A percentile compares a stretch with the other conserved stretches of the same genome.
Conservation (phyloP, 2,888 invertebrate species). For the Adela reaumurella region DNA sequence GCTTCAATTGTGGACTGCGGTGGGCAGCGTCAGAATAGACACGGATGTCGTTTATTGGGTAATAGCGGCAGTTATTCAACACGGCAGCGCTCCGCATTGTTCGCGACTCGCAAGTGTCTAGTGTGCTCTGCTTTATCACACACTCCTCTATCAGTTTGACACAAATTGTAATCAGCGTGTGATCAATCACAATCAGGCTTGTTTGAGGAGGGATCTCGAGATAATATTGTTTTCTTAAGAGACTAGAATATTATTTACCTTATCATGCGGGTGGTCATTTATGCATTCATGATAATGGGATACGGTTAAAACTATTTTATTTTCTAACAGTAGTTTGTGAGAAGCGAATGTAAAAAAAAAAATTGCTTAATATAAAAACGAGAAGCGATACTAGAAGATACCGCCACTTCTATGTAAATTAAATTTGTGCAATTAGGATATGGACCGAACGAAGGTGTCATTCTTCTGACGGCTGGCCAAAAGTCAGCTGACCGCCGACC, state of each 20-base stretch:
- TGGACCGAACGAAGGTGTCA: not conserved
- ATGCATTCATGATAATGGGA: no score
- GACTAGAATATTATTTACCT: no score
- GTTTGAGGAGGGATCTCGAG: not conserved
- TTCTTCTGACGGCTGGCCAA: not conserved
- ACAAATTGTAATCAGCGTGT: not conserved
- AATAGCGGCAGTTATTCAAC: not conserved
- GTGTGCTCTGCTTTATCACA: no score
- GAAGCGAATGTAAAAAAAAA: no score
- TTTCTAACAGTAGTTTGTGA: no score
- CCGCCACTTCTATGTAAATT: not conserved
- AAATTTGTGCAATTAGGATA: not conserved
- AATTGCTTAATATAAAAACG: no score
- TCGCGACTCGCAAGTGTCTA: not conserved
- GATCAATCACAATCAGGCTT: not conserved
- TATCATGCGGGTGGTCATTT: no score
- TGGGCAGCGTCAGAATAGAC: not conserved
- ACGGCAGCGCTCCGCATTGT: not conserved
- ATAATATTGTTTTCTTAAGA: not conserved
- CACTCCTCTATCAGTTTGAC: not conserved
- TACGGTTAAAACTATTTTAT: no score
- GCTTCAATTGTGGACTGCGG: not conserved
- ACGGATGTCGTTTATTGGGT: not conserved
- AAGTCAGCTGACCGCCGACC: constrained; percentile 40
- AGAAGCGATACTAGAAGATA: no score